A percentile compares a stretch with the other conserved stretches of the same genome.
These are phyloP conservation scores for Gulo gulo DNA, from an alignment of 2,113 vertebrate genomes.

Conservation along the genomic window DNA sequence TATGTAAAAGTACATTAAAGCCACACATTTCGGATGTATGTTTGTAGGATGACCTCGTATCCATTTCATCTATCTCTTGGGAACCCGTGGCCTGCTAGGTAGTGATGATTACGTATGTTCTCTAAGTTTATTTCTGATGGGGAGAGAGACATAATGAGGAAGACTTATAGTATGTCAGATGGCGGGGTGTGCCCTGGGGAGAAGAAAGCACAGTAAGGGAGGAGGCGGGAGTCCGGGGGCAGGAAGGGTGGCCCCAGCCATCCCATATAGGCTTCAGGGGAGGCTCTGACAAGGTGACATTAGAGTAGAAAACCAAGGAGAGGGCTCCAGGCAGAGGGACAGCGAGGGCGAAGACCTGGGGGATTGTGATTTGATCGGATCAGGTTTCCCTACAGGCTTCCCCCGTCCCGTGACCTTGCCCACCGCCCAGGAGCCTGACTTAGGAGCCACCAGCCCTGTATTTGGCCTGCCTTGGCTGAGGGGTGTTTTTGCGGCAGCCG, in stretches of 20 bases:
- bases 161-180: not conserved
- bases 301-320: not conserved
- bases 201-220: not conserved
- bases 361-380: fast-evolving
- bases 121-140: not conserved
- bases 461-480: not conserved
- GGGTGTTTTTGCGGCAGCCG: not conserved
- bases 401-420: not conserved
- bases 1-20: not conserved
- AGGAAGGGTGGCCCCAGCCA: not conserved
- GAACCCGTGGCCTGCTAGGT: not conserved
- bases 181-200: not conserved
- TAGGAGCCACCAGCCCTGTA: not conserved
- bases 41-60: not conserved
- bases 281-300: not conserved
- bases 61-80: not conserved
- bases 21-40: not conserved
- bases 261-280: not conserved
- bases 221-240: not conserved
- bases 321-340: not conserved
- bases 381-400: not conserved
- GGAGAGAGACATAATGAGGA: not conserved
- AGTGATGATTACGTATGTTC: not conserved
- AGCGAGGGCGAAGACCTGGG: not conserved
- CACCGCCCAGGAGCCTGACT: not conserved